phyloP scores from a whole-genome alignment of 2,888 invertebrate species.

The Gibbula magus region DNA sequence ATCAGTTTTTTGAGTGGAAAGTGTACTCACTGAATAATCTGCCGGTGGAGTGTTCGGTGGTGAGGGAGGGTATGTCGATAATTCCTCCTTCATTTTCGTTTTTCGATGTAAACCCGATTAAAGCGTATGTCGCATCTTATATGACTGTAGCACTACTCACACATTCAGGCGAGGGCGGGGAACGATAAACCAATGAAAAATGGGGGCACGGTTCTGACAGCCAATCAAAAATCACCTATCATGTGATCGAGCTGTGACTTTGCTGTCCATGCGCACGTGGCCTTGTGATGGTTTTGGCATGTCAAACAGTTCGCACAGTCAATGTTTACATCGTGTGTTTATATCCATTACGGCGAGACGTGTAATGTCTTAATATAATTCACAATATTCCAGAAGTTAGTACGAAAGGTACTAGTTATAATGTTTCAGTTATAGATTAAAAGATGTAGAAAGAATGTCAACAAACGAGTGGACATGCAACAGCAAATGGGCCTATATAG shows the following conservation, averaged over 20 bases:
- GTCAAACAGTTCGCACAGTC: constrained; percentile 28
- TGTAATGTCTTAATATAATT: too few species aligned
- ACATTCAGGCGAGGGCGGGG: constrained; percentile 60
- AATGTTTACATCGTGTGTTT: constrained; percentile 43
- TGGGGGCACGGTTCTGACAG: constrained; percentile 48
- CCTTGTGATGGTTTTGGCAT: constrained; percentile 40
- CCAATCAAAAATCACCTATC: constrained; percentile 59
- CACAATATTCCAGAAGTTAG: too few species aligned
- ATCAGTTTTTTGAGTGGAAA: not conserved
- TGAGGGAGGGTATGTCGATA: constrained; percentile 40
- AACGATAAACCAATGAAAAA: constrained; percentile 59
- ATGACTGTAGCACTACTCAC: constrained; percentile 8
- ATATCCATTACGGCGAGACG: not conserved
- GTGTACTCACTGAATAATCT: constrained; percentile 40
- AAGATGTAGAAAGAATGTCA: too few species aligned
- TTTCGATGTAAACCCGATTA: not conserved
- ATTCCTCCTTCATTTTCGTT: constrained; percentile 33
- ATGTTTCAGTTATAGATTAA: too few species aligned
- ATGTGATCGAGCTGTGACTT: constrained; percentile 60
- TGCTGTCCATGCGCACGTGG: constrained; percentile 56
- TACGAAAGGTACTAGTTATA: too few species aligned
- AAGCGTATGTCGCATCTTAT: constrained; percentile 10
- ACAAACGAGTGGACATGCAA: too few species aligned
- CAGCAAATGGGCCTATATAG: too few species aligned
- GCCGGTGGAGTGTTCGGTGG: constrained; percentile 46